Base-by-base conservation (phyloP, 1,140 invertebrate species). In the Linepithema humile region DNA sequence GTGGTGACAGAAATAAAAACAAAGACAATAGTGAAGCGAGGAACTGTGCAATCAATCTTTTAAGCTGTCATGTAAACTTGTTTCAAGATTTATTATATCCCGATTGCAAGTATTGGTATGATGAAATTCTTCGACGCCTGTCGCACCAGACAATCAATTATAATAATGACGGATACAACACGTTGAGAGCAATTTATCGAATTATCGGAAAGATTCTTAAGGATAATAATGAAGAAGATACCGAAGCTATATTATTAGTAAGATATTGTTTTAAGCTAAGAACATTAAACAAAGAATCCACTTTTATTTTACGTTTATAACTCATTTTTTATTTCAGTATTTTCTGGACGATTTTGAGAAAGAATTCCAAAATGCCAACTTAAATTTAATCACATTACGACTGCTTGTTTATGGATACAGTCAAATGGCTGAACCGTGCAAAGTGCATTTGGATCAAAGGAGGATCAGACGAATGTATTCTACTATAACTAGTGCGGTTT, bases 21-120 rank as follows among this genome's bases (percentile, higher is more conserved):
- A 20, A 88, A 85, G 70, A 2, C 29, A 12, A 26, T 88, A 3
- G 82, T 88, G 57, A 83, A 57, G 82, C 84, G 15, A 77, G 90
- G 2, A n/a, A n/a, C n/a, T n/a, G n/a, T n/a, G n/a, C n/a, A n/a
- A 62, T 93, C 9, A 45, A 89, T 74, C 82, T 94, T 26, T 60
- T 94, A 0, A 78, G 29, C 4, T 72, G 26, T 32, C 87, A 92
- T 67, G 90, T 90, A 40, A 23, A 73, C 9, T 10, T 84, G 6
- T 93, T 93, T 80, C 57, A 83, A 50, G 32, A 77, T 10, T 80
- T 89, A 9, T 59, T 94, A 23, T 91, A 88, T 53, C 9, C 60
- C 1, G 93, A 94, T 88, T 86, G 91, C 62, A n/a, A 91, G 20
- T 89, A 84, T 43, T 94, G 94, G 94, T 86, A 93, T 45, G 9